These are phyloP conservation scores for Nothoprocta perdicaria DNA, from an alignment of 2,113 vertebrate species.

Conservation along the genomic window DNA sequence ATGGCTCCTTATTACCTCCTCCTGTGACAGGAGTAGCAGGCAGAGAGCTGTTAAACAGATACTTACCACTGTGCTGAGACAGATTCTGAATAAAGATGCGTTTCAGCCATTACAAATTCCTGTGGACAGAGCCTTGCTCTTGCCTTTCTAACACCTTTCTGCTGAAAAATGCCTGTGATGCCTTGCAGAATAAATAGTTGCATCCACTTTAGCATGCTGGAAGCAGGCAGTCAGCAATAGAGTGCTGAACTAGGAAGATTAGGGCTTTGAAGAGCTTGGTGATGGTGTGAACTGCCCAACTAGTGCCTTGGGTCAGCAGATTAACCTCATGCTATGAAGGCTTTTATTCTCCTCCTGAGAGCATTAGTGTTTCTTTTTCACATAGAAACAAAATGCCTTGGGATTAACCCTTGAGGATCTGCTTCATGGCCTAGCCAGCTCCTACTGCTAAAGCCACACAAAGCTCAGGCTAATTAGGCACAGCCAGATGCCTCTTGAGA, in stretches of 20 bases:
- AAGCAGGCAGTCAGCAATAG: not conserved
- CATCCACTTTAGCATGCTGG: not conserved
- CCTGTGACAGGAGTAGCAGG: not conserved
- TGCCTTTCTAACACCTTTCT: not conserved
- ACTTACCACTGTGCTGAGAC: not conserved
- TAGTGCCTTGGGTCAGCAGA: not conserved
- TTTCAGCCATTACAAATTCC: not conserved
- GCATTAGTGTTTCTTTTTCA: not conserved
- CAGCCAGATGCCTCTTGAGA: not conserved
- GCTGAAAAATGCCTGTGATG: not conserved
- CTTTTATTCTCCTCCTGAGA: slow-evolving; percentile 27
- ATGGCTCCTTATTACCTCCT: not conserved
- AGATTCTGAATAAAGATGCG: not conserved
- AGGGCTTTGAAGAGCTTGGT: not conserved
- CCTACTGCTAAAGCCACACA: not conserved
- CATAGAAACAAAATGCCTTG: not conserved
- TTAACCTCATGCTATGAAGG: slow-evolving; percentile 6
- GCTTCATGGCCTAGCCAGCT: not conserved
- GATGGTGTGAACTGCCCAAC: not conserved
- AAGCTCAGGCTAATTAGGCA: not conserved
- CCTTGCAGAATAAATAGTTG: not conserved
- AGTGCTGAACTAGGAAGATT: not conserved
- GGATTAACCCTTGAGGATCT: slow-evolving; percentile 1
- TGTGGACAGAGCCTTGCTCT: not conserved
- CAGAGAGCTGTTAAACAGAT: not conserved